Evolutionary conservation across 2,888 invertebrate genomes (phyloP), one percentile per base, ranked within the genome.

Genomic region (Luperina nickerlii): DNA sequence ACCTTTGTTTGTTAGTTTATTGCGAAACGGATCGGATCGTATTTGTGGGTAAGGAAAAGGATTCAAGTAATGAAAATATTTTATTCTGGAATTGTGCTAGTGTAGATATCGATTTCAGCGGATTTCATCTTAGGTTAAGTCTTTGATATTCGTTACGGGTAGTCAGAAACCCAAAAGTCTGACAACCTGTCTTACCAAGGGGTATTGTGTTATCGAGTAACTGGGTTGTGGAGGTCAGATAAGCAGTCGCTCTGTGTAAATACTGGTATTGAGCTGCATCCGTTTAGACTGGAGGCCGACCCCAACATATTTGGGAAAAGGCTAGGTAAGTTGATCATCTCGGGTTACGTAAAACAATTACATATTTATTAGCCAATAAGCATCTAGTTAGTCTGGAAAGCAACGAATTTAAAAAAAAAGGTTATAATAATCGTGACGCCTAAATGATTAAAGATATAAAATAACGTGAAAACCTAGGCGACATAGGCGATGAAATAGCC

Each of bases 1-100:
- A 80, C 76, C 78, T 88, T 83, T 80, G 76, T 74, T 82, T 74
- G 79, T 65, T n/a, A 76, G 60, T 73, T 79, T 86, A 75, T 86
- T 75, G 74, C 51, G 45, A 71, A 83, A 48, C 78, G 78, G 66
- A 74, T 86, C 78, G 48, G 51, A 83, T 73, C 60, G 76, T 76
- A 76, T 83, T 81, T 81, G 81, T 70, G 77, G 60, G 42, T 32
- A 48, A 63, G 76, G 71, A 85, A 81, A 82, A 69, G 68, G 54
- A 81, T 70, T 74, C 68, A n/a, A 74, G 74, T 70, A 71, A 82
- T 74, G 65, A 60, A 67, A 74, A 42, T 51, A 73, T 85, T 85
- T 71, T 73, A 24, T 73, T 81, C 48, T 62, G 51, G 63, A 42
- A 38, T 54, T 42, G 63, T 24, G 3, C 51, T 32, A 18, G 8